Evolutionary conservation across 2,888 invertebrate species (phyloP), one percentile per base, ranked within the genome.

Genomic region (Xylophagus ater): DNA sequence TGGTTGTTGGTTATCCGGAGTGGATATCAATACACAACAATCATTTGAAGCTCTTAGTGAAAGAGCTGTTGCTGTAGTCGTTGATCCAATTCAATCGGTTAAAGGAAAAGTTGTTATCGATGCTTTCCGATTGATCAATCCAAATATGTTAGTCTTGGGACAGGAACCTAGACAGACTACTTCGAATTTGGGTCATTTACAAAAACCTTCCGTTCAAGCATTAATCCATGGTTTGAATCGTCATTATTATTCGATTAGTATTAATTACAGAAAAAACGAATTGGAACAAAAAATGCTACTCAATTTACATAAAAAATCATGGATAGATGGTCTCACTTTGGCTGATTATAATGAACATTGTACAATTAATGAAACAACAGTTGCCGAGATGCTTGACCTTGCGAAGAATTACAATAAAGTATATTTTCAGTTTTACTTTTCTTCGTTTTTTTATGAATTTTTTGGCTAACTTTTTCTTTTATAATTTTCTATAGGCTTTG

Each of bases 61-160:
- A 60, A 72, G 98, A 56, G 97, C 98, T 18, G 98, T 98, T 0
- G 98, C 98, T 45, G 98, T 98, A 28, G 98, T 98, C 2, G 96
- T 99, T 19, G 98, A 98, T 68, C 98, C 98, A 9, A 98, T 98
- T 57, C 98, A 98, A 60, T 94, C 94, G 39, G 98, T 98, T 3
- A 99, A 98, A 69, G 98, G 98, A 53, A 86, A 96, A 76, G 63
- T 97, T 31, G 97, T 97, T n/a, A 97, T 98, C 56, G 98, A 98
- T 72, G 98, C 98, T 46, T 98, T 98, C 72, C 83, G 97, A 53
- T 76, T 98, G 49, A 98, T 98, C 57, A 97, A 97, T 69, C 96
- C 97, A 9, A 97, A 97, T 61, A 94, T 94, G 86, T 87, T 98
- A 84, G 96, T 97, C 5, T 71, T 98, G 25, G 96, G 94, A 2